Conservation (phyloP, 1,140 invertebrate species). For the Kradibia gibbosae region DNA sequence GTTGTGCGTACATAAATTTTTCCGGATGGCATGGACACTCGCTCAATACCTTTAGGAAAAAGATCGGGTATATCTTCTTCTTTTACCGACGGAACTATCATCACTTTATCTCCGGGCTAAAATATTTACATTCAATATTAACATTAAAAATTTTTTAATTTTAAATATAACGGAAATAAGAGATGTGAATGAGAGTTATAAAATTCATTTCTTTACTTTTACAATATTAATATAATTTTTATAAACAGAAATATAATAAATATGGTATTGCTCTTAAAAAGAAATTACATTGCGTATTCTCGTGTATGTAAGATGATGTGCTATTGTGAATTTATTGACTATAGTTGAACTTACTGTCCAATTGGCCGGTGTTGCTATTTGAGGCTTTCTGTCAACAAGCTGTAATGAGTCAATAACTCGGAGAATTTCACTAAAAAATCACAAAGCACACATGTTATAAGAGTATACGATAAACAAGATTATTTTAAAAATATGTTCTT, state of each 20-base stretch:
- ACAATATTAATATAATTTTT: too few relatives aligned
- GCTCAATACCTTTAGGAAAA: constrained; percentile 83
- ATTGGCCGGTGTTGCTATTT: constrained; percentile 89
- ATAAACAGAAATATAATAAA: too few relatives aligned
- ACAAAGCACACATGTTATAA: constrained; percentile 35
- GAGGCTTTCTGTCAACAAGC: constrained; percentile 79
- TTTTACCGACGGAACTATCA: constrained; percentile 84
- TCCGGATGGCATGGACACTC: constrained; percentile 83
- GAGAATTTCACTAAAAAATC: constrained; percentile 86
- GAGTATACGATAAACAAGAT: background rate
- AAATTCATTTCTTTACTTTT: too few relatives aligned
- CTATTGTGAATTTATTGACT: too few relatives aligned
- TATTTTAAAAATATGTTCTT: background rate
- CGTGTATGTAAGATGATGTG: too few relatives aligned
- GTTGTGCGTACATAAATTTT: constrained; percentile 87
- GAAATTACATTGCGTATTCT: too few relatives aligned
- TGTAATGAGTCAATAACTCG: constrained; percentile 91
- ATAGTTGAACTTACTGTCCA: constrained; percentile 86
- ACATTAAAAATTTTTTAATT: background rate
- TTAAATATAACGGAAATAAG: too few relatives aligned
- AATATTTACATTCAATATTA: constrained; percentile 53
- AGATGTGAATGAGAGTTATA: too few relatives aligned
- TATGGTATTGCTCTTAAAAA: too few relatives aligned
- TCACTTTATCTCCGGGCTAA: constrained; percentile 84
- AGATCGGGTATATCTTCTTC: constrained; percentile 80